Percentiles rank a stretch among this genome's conserved stretches.
These are phyloP conservation scores for Oncopodura yosiiana DNA, from an alignment of 1,140 invertebrate genomes.

Conservation along the genomic window DNA sequence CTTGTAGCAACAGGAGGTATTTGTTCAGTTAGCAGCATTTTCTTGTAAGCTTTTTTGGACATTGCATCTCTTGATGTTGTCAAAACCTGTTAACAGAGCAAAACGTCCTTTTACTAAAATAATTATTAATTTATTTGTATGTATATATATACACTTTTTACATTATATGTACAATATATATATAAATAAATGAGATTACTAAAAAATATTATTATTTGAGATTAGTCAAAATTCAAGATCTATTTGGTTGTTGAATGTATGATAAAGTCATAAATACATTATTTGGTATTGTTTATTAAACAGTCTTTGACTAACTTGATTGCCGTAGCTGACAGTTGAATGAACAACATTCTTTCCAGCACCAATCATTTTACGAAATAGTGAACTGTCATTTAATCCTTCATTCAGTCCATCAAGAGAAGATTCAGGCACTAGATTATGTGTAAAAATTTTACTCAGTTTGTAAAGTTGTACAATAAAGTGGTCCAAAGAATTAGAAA, in stretches of 20 bases:
- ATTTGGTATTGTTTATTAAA: conserved; percentile 43
- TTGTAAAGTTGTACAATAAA: not conserved
- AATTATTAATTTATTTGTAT: no score
- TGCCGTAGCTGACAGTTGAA: conserved; percentile 51
- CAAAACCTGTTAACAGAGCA: conserved; percentile 18
- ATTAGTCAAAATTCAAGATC: no score
- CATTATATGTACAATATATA: no score
- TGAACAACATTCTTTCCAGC: conserved; percentile 41
- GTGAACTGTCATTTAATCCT: conserved; percentile 8
- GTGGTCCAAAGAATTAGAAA: not conserved
- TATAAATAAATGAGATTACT: no score
- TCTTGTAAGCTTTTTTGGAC: conserved; percentile 9
- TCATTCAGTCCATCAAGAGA: not conserved
- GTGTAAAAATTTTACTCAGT: no score
- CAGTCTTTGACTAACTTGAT: conserved; percentile 40
- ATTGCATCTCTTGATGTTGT: conserved; percentile 21
- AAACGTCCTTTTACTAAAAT: no score
- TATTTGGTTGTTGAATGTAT: no score
- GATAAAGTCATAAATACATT: conserved; percentile 17
- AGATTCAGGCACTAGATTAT: conserved; percentile 26
- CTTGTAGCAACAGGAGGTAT: no score
- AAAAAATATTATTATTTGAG: no score
- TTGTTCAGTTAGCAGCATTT: no score
- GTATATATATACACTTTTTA: no score
- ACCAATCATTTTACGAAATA: conserved; percentile 43